Evolutionary conservation across 2,888 invertebrate genomes (phyloP), one percentile per base, ranked within the genome.

Genomic region (Lapara coniferarum): DNA sequence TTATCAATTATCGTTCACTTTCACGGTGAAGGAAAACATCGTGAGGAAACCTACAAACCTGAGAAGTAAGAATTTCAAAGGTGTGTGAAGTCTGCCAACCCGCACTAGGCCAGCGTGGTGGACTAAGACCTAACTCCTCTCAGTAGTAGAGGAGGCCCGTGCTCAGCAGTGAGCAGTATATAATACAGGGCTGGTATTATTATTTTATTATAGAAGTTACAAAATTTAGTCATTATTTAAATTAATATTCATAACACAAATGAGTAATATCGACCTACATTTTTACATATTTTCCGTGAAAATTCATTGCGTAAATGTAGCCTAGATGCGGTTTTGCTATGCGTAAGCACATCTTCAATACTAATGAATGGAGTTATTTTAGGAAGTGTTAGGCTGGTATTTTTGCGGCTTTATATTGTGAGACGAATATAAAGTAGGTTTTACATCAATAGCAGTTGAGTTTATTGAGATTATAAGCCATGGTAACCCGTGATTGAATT

Each of bases 241-340:
- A 63, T 49, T 63, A 63, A 63, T 63, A 19, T 13, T 16, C 59
- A 46, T 13, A 49, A 19, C 63, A 49, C 63, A 19, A 63, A 63
- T 63, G 63, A 63, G 49, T 63, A 63, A 63, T 49, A 80, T 74
- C 78, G 78, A 74, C 80, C 78, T 74, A 72, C 73, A 75, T 80
- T 74, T 73, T 75, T 75, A 4, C 37, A 37, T 37, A 53, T 72
- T 75, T 79, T 78, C 74, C 72, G 66, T 70, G 73, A 74, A 78
- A 79, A 78, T 73, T 66, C 72, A 77, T 78, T 79, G 77, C 78
- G 77, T 72, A 78, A 79, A 72, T 68, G 59, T 16, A 55, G 71
- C 57, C 69, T 56, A 67, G 72, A 72, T 72, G 73, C 70, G 73
- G 72, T 77, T 70, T 59, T 66, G 57, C 16, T 52, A 66, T 71